Conservation (phyloP, 1,140 invertebrate genomes). For the Drepana arcuata region DNA sequence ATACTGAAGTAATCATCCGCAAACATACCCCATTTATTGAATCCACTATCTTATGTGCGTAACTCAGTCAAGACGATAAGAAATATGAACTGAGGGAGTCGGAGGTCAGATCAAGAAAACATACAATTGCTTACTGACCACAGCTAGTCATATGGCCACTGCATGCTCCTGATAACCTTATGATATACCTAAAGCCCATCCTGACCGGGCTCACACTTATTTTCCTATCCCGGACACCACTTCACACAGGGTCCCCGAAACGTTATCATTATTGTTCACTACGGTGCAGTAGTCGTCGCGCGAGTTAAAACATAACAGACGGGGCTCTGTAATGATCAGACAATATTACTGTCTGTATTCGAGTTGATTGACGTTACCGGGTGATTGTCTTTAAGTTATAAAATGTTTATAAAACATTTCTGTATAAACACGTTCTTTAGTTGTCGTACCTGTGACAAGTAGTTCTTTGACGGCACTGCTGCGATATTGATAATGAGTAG, state of each 20-base stretch:
- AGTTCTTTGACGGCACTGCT: slow-evolving; percentile 8
- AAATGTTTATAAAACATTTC: slow-evolving; percentile 54
- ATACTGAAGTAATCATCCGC: slow-evolving; percentile 47
- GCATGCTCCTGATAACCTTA: slow-evolving; percentile 56
- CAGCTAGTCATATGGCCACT: slow-evolving; percentile 39
- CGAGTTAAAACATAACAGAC: not conserved
- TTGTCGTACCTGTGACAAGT: slow-evolving; percentile 12
- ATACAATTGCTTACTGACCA: slow-evolving; percentile 44
- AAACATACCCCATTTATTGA: slow-evolving; percentile 61
- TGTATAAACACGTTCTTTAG: slow-evolving; percentile 24
- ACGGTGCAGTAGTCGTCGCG: slow-evolving; percentile 1
- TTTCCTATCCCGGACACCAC: slow-evolving; percentile 16
- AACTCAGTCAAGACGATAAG: slow-evolving; percentile 47
- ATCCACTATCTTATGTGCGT: slow-evolving; percentile 59
- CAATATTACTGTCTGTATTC: slow-evolving; percentile 20
- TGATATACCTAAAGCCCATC: slow-evolving; percentile 24
- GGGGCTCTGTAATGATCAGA: slow-evolving; percentile 7
- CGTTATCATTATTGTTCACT: slow-evolving; percentile 3
- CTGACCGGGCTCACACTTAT: slow-evolving; percentile 32
- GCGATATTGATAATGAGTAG: slow-evolving; percentile 1
- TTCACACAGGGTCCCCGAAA: slow-evolving; percentile 14
- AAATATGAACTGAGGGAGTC: slow-evolving; percentile 38
- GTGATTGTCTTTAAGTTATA: slow-evolving; percentile 32
- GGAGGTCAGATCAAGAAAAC: slow-evolving; percentile 52
- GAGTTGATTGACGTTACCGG: slow-evolving; percentile 44